phyloP scores from a whole-genome alignment of 2,797 vertebrate genomes.

The Meriones psammophilus region DNA sequence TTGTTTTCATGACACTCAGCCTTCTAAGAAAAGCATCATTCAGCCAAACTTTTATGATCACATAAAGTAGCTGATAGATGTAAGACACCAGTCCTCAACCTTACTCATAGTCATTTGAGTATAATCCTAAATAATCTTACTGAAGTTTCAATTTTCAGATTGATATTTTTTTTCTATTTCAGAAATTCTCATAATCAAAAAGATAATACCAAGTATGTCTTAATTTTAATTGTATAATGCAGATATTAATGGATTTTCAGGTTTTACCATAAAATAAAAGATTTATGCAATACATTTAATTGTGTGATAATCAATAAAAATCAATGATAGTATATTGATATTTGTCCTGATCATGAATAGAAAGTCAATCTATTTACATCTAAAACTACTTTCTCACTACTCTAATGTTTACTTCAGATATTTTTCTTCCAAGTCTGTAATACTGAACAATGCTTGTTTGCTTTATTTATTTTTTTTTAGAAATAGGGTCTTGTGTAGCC shows the following conservation, averaged over 20 bases:
- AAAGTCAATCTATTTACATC: neutral
- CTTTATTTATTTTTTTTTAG: neutral
- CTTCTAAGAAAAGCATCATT: conserved; percentile 80
- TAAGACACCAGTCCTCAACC: neutral
- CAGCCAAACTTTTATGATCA: conserved; percentile 47
- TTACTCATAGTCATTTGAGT: neutral
- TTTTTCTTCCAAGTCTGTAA: conserved; percentile 22
- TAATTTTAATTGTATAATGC: conserved; percentile 41
- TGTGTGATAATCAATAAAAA: neutral
- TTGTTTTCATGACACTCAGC: conserved; percentile 72
- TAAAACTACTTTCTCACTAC: conserved; percentile 16
- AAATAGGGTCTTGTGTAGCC: too few relatives aligned
- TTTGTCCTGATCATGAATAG: neutral
- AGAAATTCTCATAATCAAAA: conserved; percentile 29
- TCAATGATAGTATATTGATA: neutral
- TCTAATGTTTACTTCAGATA: neutral
- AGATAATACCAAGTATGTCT: neutral
- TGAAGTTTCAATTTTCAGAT: neutral
- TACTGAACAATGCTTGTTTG: neutral
- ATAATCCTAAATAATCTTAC: neutral
- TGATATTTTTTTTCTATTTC: conserved; percentile 40
- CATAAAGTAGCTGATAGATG: neutral
- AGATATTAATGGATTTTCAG: neutral
- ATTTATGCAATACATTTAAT: conserved; percentile 17
- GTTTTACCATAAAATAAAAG: neutral